Evolutionary conservation across 2,113 vertebrate species (phyloP).

Genomic region (Serinus canaria): DNA sequence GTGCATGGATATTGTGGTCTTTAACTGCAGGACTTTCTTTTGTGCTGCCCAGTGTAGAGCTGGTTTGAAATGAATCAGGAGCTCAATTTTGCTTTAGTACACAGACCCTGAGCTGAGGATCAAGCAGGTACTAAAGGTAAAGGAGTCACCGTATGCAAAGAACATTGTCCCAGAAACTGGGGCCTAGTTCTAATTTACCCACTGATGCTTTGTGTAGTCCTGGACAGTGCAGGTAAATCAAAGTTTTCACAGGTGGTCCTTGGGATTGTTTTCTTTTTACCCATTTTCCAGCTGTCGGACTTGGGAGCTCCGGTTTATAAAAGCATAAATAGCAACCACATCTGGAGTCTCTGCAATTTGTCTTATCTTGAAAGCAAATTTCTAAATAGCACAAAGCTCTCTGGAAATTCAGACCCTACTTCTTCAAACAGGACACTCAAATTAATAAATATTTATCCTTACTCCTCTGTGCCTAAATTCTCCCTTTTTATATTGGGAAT

Average conservation of each 20-base stretch:
- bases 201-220: background rate
- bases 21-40: background rate
- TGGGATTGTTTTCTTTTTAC: background rate
- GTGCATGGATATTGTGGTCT: background rate
- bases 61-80: background rate
- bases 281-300: background rate
- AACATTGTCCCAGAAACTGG: background rate
- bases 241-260: background rate
- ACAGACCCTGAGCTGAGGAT: background rate
- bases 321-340: background rate
- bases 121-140: background rate
- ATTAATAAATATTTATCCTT: slow-evolving; percentile 26
- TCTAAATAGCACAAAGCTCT: background rate
- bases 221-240: background rate
- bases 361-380: background rate
- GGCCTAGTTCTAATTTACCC: background rate
- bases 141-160: background rate
- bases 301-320: background rate
- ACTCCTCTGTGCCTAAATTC: background rate
- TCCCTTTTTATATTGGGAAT: background rate
- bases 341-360: background rate
- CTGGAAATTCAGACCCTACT: background rate
- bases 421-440: slow-evolving; percentile 11
- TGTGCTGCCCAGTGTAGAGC: background rate
- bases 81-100: background rate